Evolutionary conservation across 2,888 invertebrate species (phyloP), one percentile per base, ranked within the genome.

Genomic region (Lasioglossum malachurum): DNA sequence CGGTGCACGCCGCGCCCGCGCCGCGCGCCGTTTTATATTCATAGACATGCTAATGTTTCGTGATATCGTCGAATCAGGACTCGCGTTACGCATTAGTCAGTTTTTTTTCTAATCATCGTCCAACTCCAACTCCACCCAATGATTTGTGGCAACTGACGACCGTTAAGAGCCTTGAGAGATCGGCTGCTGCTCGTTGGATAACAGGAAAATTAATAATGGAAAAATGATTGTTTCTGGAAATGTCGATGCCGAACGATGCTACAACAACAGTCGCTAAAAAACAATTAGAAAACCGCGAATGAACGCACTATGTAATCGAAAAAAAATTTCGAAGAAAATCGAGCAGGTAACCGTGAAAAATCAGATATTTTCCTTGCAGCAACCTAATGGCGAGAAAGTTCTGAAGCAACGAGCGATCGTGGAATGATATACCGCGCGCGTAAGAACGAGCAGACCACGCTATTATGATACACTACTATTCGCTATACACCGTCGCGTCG

Each of bases 11-110:
- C n/a, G n/a, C n/a, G n/a, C n/a, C n/a, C n/a, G n/a, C 31, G 31
- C 31, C 31, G 31, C 31, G 31, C 31, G 3, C 14, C 19, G 14
- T 44, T 27, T 14, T 31, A 35, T 73, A 69, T 60, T 60, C 73
- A 79, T 78, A 10, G 19, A 3, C 31, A 80, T 82, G 81, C 53
- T 73, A 69, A 80, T 82, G 35, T 44, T 41, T 16, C 38, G 5
- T 3, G n/a, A 16, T 60, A 81, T 46, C 71, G 74, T 44, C 16
- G 41, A 16, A 81, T 82, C 82, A 81, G 23, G 41, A 41, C 53
- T 74, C 35, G 53, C 35, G 53, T 74, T 74, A 82, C 53, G 67
- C 74, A 57, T 82, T 67, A 27, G 49, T 19, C 12, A 23, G 14
- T n/a, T 67, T 73, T 64, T 64, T 73, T 74, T 49, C 4, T 16